Evolutionary conservation across 2,113 vertebrate genomes (phyloP), one percentile per base, ranked within the genome.

Genomic region (Myotis brandtii): DNA sequence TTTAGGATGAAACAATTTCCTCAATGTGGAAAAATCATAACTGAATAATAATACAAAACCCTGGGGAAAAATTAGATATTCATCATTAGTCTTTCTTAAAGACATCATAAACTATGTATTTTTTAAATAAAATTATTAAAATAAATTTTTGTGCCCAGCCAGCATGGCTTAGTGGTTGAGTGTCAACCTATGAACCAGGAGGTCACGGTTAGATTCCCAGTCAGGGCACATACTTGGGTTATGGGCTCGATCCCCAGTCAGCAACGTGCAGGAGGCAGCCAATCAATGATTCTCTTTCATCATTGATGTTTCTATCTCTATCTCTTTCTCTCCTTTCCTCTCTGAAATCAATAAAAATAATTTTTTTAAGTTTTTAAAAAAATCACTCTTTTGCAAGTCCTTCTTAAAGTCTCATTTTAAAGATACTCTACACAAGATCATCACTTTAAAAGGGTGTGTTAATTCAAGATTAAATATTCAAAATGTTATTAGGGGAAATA

Each of bases 31-130:
- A 95, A 92, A 92, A 92, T 52, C 80, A 27, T 93, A 90, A 37
- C 59, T 92, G 92, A 95, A 92, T 62, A 96, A 86, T 56, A 90
- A 92, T 59, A 12, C 66, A 93, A 96, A 77, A 52, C 18, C 48
- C 88, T 12, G 20, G 86, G 46, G 32, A 89, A 72, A 94, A 94
- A 50, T 52, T 83, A 93, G 48, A 84, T 86, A 76, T 70, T 93
- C 95, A 93, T 95, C 86, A 97, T 91, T 91, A 86, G 70, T 89
- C 82, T 88, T 96, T 93, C 95, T 94, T 93, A 94, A 79, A 80
- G 67, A 25, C 40, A 80, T 92, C 66, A 92, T 80, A 92, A 92
- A 85, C 80, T 94, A 96, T 40, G 64, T 59, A 90, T 90, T 95
- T 95, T 96, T 95, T 88, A 14, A 96, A 86, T 94, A 93, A 92